Evolutionary conservation across 2,797 vertebrate genomes (phyloP), one percentile per base, ranked within the genome.

Genomic region (Acrossocheilus fasciatus): DNA sequence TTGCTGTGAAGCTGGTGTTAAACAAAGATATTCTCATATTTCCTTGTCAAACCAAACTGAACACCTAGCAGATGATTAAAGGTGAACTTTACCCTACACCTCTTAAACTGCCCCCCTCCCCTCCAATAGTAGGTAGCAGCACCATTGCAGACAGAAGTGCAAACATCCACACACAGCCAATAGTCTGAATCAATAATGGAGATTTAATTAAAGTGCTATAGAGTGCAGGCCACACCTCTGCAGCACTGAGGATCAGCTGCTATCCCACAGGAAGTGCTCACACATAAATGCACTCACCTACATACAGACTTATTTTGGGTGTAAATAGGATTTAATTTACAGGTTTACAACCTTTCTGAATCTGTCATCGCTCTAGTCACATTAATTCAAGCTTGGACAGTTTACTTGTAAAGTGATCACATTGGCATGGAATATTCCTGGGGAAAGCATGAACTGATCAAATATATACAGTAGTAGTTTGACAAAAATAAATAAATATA

Each of bases 131-230:
- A 17, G 45, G 2, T 6, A 41, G 47, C 73, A 66, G 47, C 73
- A 66, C 23, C 43, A 14, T 8, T 8, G 30, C 10, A 34, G 11
- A 72, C 39, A 45, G 36, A 70, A 41, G 23, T 9, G 36, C 68
- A 87, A 59, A 80, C 76, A 83, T 50, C 43, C 81, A 1, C 68
- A 15, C 23, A 45, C 69, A 80, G 75, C 76, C 76, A 76, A 74
- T 84, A 82, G 34, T 82, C 64, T 47, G 52, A 82, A 87, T 85
- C 86, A 87, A 85, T 85, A 82, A 85, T 78, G 81, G 66, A 68
- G 73, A 89, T 89, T 81, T 85, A 85, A 88, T 85, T 85, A 85
- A 88, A 85, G 66, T 47, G 76, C 43, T 39, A 39, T 75, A 73
- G 39, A 72, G 41, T 6, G 8, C 0, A 4, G 47, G 75, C 57